Percentiles rank a stretch among this genome's conserved stretches.
Conservation (phyloP, 2,888 invertebrate species). For the Hydriomena furcata region DNA sequence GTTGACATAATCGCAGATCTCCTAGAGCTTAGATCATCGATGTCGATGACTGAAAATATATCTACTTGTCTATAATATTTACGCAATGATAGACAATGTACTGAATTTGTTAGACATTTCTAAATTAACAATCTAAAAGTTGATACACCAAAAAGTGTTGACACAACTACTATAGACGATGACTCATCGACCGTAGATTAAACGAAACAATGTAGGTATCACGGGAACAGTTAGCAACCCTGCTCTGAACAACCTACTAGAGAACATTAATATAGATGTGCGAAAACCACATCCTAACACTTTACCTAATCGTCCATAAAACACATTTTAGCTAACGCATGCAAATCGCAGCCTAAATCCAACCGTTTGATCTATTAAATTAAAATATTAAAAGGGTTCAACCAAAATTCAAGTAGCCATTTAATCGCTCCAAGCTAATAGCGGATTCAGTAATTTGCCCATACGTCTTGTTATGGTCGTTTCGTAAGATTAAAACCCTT, state of each 20-base stretch:
- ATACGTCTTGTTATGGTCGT: slow-evolving; percentile 81
- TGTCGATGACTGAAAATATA: not conserved
- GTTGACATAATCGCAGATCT: too few relatives aligned
- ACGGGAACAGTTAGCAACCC: not conserved
- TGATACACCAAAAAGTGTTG: not conserved
- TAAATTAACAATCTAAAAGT: not conserved
- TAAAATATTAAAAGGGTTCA: slow-evolving; percentile 65
- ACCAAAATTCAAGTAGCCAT: slow-evolving; percentile 69
- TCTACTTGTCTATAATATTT: not conserved
- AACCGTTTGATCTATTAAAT: slow-evolving; percentile 59
- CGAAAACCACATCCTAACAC: slow-evolving; percentile 33
- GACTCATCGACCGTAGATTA: not conserved
- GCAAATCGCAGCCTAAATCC: slow-evolving; percentile 52
- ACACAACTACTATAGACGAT: not conserved
- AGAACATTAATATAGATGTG: slow-evolving; percentile 27
- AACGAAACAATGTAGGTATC: not conserved
- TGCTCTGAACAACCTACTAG: slow-evolving; percentile 12
- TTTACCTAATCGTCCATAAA: slow-evolving; percentile 33
- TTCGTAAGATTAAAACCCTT: slow-evolving; percentile 77
- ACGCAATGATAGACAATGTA: too few relatives aligned
- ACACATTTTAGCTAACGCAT: slow-evolving; percentile 37
- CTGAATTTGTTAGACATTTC: too few relatives aligned
- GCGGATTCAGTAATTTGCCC: slow-evolving; percentile 79
- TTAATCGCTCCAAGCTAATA: slow-evolving; percentile 74
- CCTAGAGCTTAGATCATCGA: too few relatives aligned